Evolutionary conservation across 2,113 vertebrate species (phyloP).

Genomic region (Paramormyrops kingsleyae): DNA sequence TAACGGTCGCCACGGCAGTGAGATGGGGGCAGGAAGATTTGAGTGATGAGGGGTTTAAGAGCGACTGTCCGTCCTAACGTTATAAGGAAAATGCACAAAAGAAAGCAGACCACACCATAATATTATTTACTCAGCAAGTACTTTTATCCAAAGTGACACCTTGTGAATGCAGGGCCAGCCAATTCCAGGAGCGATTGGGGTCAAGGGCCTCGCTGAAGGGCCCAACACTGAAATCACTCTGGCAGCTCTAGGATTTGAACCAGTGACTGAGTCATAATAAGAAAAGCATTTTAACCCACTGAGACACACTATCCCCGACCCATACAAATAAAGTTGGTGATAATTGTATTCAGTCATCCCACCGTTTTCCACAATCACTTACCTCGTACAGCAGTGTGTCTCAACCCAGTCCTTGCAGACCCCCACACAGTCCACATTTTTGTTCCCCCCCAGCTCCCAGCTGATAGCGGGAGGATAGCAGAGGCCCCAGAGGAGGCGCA

Average conservation of each 20-base stretch:
- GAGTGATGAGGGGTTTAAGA: neutral
- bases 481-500: neutral
- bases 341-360: neutral
- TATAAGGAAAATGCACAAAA: neutral
- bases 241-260: neutral
- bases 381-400: neutral
- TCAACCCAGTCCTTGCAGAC: neutral
- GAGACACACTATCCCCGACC: neutral
- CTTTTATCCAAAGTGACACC: neutral
- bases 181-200: neutral
- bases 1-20: neutral
- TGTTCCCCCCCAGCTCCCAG: neutral
- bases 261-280: neutral
- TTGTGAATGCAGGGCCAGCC: neutral
- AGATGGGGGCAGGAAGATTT: neutral
- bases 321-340: neutral
- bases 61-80: neutral
- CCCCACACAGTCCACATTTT: neutral
- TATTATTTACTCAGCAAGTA: neutral
- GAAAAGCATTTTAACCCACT: neutral
- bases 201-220: neutral
- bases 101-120: neutral
- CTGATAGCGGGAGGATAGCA: neutral
- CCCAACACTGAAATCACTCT: neutral
- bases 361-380: neutral